These are phyloP conservation scores for Drosophila kikkawai DNA, from an alignment of 1,140 invertebrate species.

Conservation along the genomic window DNA sequence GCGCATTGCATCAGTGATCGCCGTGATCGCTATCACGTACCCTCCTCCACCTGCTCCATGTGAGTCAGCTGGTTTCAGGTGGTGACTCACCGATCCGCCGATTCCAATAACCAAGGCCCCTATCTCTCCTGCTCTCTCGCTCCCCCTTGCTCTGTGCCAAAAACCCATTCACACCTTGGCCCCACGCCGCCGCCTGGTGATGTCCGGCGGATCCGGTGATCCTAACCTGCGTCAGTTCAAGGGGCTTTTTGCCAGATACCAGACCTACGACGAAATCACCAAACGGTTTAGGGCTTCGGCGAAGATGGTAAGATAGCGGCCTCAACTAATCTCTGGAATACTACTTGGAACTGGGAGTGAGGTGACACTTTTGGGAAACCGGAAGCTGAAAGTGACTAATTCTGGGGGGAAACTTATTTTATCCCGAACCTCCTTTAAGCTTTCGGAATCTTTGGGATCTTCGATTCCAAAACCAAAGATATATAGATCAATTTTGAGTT, in stretches of 20 bases:
- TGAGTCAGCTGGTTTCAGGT: conserved; percentile 30
- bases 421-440: too few species aligned
- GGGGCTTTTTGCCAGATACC: conserved; percentile 23
- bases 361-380: background rate
- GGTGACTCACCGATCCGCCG: conserved; percentile 8
- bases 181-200: conserved; percentile 12
- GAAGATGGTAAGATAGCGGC: background rate
- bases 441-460: background rate
- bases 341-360: background rate
- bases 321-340: background rate
- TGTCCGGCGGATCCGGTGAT: conserved; percentile 22
- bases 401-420: too few species aligned
- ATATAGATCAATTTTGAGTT: background rate
- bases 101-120: conserved; percentile 30
- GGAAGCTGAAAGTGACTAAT: background rate
- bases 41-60: conserved; percentile 10
- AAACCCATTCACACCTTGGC: conserved; percentile 32
- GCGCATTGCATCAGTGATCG: conserved; percentile 34
- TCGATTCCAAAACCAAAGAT: background rate
- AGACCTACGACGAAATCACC: conserved; percentile 2
- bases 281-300: background rate
- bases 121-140: conserved; percentile 4
- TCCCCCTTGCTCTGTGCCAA: background rate
- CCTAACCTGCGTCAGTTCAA: conserved; percentile 16
- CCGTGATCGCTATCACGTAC: conserved; percentile 43